phyloP scores from a whole-genome alignment of 2,888 invertebrate species.

The Pantelozetes paolii region DNA sequence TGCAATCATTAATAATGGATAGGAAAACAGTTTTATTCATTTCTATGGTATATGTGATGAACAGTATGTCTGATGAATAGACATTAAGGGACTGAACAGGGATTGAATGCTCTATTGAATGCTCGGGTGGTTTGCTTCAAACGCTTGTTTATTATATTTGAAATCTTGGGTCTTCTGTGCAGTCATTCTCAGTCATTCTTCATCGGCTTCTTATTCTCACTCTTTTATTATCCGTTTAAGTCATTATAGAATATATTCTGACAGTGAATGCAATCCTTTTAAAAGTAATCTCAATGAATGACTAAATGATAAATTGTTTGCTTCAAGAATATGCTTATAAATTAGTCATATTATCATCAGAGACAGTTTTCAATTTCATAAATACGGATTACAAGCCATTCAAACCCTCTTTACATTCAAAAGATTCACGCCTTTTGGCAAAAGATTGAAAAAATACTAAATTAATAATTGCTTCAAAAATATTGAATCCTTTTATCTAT shows the following conservation, averaged over 20 bases:
- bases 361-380: neutral
- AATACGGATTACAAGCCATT: conserved; percentile 22
- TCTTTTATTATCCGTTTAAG: conserved; percentile 31
- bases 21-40: conserved; percentile 3
- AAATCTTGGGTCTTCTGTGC: conserved; percentile 20
- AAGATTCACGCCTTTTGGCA: neutral
- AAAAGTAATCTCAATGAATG: conserved; percentile 25
- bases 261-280: conserved; percentile 26
- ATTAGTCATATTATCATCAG: conserved; percentile 31
- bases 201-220: conserved; percentile 18
- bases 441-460: neutral
- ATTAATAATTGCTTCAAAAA: conserved; percentile 8
- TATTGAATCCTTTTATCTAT: too few species aligned
- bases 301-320: conserved; percentile 13
- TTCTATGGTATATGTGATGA: neutral
- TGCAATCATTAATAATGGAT: conserved; percentile 2
- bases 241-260: conserved; percentile 10
- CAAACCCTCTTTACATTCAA: neutral
- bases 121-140: neutral
- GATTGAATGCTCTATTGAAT: conserved; percentile 17
- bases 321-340: conserved; percentile 25
- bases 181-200: conserved; percentile 31
- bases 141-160: neutral
- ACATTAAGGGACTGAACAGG: neutral
- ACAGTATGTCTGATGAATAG: neutral